Base-by-base conservation (phyloP, 2,888 invertebrate species). In the Euzophera pinguis region DNA sequence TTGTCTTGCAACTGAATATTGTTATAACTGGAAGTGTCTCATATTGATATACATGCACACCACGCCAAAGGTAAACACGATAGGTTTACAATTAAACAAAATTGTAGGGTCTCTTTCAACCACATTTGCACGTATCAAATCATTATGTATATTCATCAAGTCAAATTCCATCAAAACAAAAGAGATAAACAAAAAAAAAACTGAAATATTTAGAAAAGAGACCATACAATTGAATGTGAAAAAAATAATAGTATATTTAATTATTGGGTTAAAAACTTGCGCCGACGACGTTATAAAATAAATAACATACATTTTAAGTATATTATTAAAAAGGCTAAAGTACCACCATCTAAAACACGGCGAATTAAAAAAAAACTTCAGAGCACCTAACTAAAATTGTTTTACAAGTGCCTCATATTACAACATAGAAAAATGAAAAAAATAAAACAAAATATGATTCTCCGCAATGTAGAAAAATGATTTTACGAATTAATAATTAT, bases 291-390 rank as follows among this genome's bases (percentile, higher is more conserved):
- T 22, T 22, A 22, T 22, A 22, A 22, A 22, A 5, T 22, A 22
- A 22, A 22, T 22, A 22, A 22, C 22, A n/a, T n/a, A n/a, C n/a
- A n/a, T n/a, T n/a, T n/a, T n/a, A n/a, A n/a, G n/a, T n/a, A n/a
- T n/a, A n/a, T n/a, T n/a, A n/a, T 9, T 14, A 32, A 32, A 34
- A 32, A 32, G 32, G 9, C 27, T 13, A 13, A 14, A 9, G 29
- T 27, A 45, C 14, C 45, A 45, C 45, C 45, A 45, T 45, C 32
- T 45, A 45, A 45, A 45, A 45, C 45, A 32, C 45, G 45, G 45
- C 45, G 45, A 45, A n/a, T 16, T 34, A 32, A 32, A 45, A 32
- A 29, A 32, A 32, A 45, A 14, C 1, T 37, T 37, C 7, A 4
- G 12, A n/a, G 12, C 5, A 37, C 32, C 10, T 32, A 37, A 37